Conservation (phyloP, 2,888 invertebrate species). For the Lydus trimaculatus region DNA sequence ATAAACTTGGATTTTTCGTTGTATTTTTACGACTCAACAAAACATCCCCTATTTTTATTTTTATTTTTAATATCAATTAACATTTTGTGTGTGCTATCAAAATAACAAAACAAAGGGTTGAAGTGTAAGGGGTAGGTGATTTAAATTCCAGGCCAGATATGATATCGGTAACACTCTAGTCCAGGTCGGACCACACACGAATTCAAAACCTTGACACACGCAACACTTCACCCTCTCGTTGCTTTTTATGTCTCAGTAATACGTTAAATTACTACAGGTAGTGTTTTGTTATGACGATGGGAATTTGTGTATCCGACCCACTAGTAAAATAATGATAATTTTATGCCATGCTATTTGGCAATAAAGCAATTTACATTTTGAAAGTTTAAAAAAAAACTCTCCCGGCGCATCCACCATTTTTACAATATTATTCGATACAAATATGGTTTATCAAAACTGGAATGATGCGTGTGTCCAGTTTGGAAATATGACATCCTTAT, state of each 20-base stretch:
- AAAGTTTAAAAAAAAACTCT: neutral
- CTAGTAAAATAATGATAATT: neutral
- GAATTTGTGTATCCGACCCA: neutral
- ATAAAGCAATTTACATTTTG: neutral
- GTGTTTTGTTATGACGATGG: neutral
- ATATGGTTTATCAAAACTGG: neutral
- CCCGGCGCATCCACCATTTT: constrained; percentile 7
- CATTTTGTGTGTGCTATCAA: neutral
- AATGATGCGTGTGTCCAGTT: constrained; percentile 29
- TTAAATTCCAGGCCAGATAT: constrained; percentile 35
- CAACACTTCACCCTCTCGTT: constrained; percentile 23
- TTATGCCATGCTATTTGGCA: constrained; percentile 2
- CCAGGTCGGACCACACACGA: constrained; percentile 32
- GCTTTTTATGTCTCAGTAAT: constrained; percentile 19
- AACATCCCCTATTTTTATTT: neutral
- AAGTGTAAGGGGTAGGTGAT: constrained; percentile 16
- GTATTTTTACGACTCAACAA: neutral
- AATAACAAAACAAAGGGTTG: neutral
- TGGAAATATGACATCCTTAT: constrained; percentile 34
- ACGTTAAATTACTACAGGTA: constrained; percentile 30
- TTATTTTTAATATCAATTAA: neutral
- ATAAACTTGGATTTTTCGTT: constrained; percentile 4
- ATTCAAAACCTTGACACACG: constrained; percentile 32
- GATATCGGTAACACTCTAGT: constrained; percentile 29
- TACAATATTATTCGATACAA: neutral